Evolutionary conservation across 2,797 vertebrate genomes (phyloP).

Genomic region (Gastrophryne carolinensis): DNA sequence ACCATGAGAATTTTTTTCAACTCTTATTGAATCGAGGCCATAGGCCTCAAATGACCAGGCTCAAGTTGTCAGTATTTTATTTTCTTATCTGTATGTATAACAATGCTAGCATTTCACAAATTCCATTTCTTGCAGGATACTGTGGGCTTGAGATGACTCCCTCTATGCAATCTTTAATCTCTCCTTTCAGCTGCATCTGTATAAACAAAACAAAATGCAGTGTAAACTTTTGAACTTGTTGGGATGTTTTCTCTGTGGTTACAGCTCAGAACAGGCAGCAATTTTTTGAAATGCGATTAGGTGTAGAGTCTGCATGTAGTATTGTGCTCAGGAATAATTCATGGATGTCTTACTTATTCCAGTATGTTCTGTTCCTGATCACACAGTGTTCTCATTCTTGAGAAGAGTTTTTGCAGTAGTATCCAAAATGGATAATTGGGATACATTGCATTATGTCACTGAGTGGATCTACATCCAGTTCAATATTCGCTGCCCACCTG

Average conservation of each 20-base stretch:
- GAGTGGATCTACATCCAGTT: no score
- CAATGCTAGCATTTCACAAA: neutral
- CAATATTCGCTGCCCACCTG: no score
- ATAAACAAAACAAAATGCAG: conserved; percentile 22
- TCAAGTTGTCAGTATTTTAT: no score
- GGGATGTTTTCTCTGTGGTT: conserved; percentile 19
- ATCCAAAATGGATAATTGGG: no score
- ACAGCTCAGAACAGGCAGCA: conserved; percentile 3
- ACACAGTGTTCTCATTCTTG: neutral
- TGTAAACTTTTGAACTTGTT: conserved; percentile 41
- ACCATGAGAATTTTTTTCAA: no score
- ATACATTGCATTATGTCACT: no score
- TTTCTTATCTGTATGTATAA: neutral
- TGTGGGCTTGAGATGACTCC: neutral
- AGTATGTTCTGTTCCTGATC: conserved; percentile 7
- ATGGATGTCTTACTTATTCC: conserved; percentile 1
- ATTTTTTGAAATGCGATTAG: conserved; percentile 23
- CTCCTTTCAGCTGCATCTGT: conserved; percentile 22
- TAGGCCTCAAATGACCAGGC: no score
- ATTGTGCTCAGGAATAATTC: neutral
- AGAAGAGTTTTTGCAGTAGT: no score
- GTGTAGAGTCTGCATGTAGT: conserved; percentile 2
- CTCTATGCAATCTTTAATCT: conserved; percentile 14
- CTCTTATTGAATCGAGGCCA: no score
- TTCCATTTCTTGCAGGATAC: neutral